Conservation (phyloP, 2,888 invertebrate genomes). For the Hirtodrosophila duncani region DNA sequence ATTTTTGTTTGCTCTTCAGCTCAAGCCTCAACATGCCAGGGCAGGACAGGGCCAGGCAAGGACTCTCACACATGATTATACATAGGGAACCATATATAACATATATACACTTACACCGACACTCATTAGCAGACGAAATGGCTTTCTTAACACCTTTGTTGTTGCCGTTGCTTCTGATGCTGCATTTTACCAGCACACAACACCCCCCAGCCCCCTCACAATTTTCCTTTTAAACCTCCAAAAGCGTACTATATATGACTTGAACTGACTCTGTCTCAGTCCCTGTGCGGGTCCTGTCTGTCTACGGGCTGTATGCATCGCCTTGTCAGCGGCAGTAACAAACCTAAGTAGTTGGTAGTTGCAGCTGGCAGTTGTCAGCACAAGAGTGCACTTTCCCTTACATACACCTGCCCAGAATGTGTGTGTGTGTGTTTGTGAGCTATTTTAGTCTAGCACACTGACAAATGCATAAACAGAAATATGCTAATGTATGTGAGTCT, state of each 20-base stretch:
- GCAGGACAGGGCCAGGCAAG: constrained; percentile 42
- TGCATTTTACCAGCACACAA: constrained; percentile 19
- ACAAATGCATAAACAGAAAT: constrained; percentile 50
- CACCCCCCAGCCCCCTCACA: not conserved
- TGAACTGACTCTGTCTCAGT: too few species aligned
- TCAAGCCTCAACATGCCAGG: constrained; percentile 44
- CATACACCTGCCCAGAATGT: constrained; percentile 5
- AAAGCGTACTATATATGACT: too few species aligned
- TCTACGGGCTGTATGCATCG: constrained; percentile 18
- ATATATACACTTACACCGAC: constrained; percentile 39
- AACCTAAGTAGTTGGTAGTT: constrained; percentile 68
- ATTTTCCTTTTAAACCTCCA: too few species aligned
- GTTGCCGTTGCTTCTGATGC: constrained; percentile 41
- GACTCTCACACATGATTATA: constrained; percentile 36
- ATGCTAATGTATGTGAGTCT: constrained; percentile 15
- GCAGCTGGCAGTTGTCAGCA: constrained; percentile 70
- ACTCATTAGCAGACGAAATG: constrained; percentile 67
- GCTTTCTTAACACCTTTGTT: constrained; percentile 71
- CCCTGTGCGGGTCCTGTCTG: not conserved
- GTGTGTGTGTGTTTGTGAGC: not conserved
- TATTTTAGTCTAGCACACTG: constrained; percentile 46
- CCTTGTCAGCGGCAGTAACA: constrained; percentile 64
- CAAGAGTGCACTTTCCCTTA: constrained; percentile 65
- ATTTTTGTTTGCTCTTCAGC: constrained; percentile 72
- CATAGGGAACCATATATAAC: constrained; percentile 1